These are phyloP conservation scores for Liopterus haemorrhoidalis DNA, from an alignment of 2,888 invertebrate genomes.

Conservation along the genomic window DNA sequence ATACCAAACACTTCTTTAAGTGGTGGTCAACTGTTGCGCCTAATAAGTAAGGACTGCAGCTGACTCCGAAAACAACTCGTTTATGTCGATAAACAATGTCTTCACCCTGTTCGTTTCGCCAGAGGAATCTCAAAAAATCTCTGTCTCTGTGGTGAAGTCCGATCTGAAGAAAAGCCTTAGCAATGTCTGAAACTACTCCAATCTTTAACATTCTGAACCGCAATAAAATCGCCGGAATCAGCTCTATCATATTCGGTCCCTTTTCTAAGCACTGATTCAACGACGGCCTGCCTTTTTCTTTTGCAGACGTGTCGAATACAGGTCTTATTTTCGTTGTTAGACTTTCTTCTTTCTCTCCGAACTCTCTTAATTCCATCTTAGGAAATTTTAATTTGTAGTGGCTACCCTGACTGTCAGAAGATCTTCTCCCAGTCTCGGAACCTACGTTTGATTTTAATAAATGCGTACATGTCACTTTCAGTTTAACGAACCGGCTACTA, in stretches of 20 bases:
- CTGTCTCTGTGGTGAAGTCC: slow-evolving; percentile 27
- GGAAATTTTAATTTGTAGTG: too few relatives aligned
- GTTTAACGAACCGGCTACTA: too few relatives aligned
- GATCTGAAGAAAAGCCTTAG: slow-evolving; percentile 35
- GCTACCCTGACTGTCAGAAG: too few relatives aligned
- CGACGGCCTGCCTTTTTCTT: slow-evolving; percentile 21
- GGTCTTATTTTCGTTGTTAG: slow-evolving; percentile 29
- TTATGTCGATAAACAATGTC: slow-evolving; percentile 17
- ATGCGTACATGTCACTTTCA: too few relatives aligned
- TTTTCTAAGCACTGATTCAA: slow-evolving; percentile 35
- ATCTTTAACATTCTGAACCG: slow-evolving; percentile 22
- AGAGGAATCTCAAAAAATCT: slow-evolving; percentile 34
- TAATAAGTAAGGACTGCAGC: slow-evolving; percentile 27
- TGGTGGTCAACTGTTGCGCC: slow-evolving; percentile 23
- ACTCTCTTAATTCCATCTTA: too few relatives aligned
- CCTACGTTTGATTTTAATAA: too few relatives aligned
- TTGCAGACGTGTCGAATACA: slow-evolving; percentile 31
- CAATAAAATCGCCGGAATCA: slow-evolving; percentile 26
- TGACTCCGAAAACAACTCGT: slow-evolving; percentile 27
- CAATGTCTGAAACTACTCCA: slow-evolving; percentile 33
- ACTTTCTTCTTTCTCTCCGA: slow-evolving; percentile 27
- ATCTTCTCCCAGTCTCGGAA: too few relatives aligned
- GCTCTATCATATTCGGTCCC: slow-evolving; percentile 34
- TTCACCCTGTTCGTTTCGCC: slow-evolving; percentile 23
- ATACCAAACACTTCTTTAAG: slow-evolving; percentile 2